phyloP scores from a whole-genome alignment of 1,140 invertebrate species.

The Drosophila lacteicornis region DNA sequence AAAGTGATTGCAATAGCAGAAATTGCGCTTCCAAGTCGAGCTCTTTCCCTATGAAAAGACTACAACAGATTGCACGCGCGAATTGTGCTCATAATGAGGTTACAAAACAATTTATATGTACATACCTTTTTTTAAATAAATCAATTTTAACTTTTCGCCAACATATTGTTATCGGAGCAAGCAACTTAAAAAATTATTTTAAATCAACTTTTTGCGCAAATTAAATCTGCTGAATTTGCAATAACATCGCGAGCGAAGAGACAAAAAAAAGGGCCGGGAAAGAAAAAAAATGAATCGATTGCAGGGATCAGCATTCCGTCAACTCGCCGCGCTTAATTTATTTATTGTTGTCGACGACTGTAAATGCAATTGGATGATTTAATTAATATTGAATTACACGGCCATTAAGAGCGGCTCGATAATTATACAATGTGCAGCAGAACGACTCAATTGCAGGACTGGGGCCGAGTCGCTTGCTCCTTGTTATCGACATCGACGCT shows the following conservation, averaged over 20 bases:
- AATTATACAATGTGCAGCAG: constrained; percentile 73
- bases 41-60: constrained; percentile 23
- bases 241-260: constrained; percentile 42
- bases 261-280: constrained; percentile 15
- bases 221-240: constrained; percentile 69
- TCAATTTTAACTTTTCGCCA: constrained; percentile 68
- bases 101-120: constrained; percentile 54
- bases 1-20: constrained; percentile 60
- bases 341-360: constrained; percentile 69
- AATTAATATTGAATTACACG: constrained; percentile 81
- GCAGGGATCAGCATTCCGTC: constrained; percentile 71
- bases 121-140: constrained; percentile 45
- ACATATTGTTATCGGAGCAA: constrained; percentile 61
- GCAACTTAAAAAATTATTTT: constrained; percentile 39
- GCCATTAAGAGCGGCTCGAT: constrained; percentile 36
- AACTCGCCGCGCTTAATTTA: constrained; percentile 66
- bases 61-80: constrained; percentile 55
- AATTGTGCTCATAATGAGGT: constrained; percentile 65
- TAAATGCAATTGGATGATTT: constrained; percentile 79
- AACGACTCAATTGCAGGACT: constrained; percentile 52
- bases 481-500: constrained; percentile 43
- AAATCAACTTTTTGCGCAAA: constrained; percentile 54
- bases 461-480: constrained; percentile 11
- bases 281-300: constrained; percentile 57
- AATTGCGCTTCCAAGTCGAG: constrained; percentile 51